A percentile compares a stretch with the other conserved stretches of the same genome.
Conservation (phyloP, 2,113 vertebrate genomes). For the Tychaedon coryphoeus region DNA sequence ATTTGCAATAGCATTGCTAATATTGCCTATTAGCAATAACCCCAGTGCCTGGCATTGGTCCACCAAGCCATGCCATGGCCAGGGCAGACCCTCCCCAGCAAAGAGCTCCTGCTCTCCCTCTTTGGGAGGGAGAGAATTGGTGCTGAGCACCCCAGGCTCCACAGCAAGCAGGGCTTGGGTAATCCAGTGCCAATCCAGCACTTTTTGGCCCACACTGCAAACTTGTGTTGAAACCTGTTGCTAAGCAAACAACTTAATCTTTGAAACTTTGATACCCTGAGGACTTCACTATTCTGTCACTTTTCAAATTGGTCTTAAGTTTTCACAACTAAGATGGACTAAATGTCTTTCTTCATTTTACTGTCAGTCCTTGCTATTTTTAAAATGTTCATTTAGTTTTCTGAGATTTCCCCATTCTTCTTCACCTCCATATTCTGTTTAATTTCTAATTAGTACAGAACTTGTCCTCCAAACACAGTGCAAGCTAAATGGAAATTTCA, state of each 20-base stretch:
- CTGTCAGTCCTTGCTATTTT: background rate
- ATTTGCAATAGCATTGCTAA: no score
- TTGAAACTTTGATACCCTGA: background rate
- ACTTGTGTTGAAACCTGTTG: background rate
- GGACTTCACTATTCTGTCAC: background rate
- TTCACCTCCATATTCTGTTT: background rate
- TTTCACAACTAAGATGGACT: background rate
- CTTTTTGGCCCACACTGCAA: background rate
- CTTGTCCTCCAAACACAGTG: background rate
- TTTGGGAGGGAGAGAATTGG: background rate
- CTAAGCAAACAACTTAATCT: background rate
- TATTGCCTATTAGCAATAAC: background rate
- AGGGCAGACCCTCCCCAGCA: background rate
- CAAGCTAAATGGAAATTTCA: background rate
- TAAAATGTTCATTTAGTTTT: background rate
- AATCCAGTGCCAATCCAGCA: background rate
- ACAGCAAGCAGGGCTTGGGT: background rate
- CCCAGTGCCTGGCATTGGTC: background rate
- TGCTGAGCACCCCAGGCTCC: background rate
- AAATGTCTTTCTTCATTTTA: background rate
- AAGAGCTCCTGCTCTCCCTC: background rate
- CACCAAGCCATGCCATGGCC: accelerated
- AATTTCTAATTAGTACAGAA: background rate
- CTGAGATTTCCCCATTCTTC: background rate
- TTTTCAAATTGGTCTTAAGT: background rate